These are phyloP conservation scores for Coracopsis vasa DNA, from an alignment of 2,113 vertebrate genomes.

Conservation along the genomic window DNA sequence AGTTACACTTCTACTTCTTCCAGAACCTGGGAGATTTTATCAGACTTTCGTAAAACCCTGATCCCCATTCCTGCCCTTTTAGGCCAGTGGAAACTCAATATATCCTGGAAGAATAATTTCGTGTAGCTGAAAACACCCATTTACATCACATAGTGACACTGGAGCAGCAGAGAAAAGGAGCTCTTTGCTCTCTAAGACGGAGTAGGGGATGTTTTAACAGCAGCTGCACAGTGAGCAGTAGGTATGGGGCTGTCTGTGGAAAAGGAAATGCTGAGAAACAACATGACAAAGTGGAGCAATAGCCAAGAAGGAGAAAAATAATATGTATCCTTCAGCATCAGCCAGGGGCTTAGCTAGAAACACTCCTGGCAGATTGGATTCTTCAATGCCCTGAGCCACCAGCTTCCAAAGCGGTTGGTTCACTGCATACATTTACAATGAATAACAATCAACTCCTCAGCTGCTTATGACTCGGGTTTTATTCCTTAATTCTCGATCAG, in stretches of 20 bases:
- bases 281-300: background rate
- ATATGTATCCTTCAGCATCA: background rate
- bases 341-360: background rate
- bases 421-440: background rate
- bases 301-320: background rate
- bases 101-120: background rate
- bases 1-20: background rate
- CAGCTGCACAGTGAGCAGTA: background rate
- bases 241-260: background rate
- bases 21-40: background rate
- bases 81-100: background rate
- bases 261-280: background rate
- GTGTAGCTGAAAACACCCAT: background rate
- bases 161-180: background rate
- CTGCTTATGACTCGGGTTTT: background rate
- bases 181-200: background rate
- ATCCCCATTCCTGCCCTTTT: background rate
- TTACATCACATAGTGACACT: background rate
- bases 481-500: background rate
- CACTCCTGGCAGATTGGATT: background rate
- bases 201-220: background rate
- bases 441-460: conserved; percentile 10
- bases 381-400: background rate
- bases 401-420: background rate
- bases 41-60: background rate